Evolutionary conservation across 2,797 vertebrate species (phyloP).

Genomic region (Schizopygopsis malacanthus): DNA sequence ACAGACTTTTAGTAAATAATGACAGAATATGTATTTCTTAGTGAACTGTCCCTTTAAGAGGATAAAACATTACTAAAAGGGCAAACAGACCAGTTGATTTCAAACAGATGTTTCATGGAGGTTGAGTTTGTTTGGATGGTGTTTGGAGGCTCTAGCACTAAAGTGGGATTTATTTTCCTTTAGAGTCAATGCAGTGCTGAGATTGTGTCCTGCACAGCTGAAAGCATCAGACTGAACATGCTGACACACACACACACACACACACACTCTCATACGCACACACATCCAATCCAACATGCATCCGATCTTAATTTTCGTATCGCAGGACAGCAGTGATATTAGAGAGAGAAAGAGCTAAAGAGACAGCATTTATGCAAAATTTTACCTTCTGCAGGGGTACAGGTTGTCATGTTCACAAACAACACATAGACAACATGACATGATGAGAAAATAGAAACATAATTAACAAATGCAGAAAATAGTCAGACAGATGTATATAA

Average conservation of each 20-base stretch:
- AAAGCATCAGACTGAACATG: conserved; percentile 55
- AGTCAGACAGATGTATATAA: conserved; percentile 25
- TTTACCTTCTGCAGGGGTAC: conserved; percentile 83
- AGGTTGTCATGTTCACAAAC: conserved; percentile 80
- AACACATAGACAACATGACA: conserved; percentile 79
- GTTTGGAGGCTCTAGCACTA: background rate
- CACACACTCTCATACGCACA: background rate
- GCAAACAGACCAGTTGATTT: background rate
- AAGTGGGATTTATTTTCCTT: background rate
- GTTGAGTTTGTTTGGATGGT: conserved; percentile 21
- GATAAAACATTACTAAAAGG: background rate
- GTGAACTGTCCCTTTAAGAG: background rate
- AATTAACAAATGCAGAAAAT: conserved; percentile 56
- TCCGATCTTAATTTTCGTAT: background rate
- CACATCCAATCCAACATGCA: background rate
- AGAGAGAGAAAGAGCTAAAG: conserved; percentile 1
- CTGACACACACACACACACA: conserved; percentile 43
- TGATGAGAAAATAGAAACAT: conserved; percentile 69
- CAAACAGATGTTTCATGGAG: background rate
- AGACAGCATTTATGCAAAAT: background rate
- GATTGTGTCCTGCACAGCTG: conserved; percentile 54
- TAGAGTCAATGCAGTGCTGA: conserved; percentile 27
- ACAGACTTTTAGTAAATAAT: background rate
- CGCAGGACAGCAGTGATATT: conserved; percentile 48
- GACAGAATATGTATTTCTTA: background rate